phyloP scores from a whole-genome alignment of 2,113 vertebrate genomes.

The Perca schrenkii region DNA sequence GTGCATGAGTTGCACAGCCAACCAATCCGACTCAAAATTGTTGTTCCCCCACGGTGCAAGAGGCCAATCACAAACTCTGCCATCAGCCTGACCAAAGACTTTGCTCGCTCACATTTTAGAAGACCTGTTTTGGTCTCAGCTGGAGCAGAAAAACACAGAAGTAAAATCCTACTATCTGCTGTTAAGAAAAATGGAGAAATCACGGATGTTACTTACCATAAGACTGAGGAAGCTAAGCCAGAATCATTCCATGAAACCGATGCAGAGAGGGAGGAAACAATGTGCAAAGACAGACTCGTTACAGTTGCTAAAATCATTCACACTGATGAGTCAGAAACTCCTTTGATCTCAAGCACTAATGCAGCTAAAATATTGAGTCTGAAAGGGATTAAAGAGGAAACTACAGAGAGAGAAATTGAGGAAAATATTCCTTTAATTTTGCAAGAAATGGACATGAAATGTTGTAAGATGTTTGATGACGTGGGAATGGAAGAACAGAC shows the following conservation, averaged over 20 bases:
- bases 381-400: constrained; percentile 54
- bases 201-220: constrained; percentile 20
- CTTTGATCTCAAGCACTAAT: constrained; percentile 29
- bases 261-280: background rate
- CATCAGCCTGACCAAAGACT: constrained; percentile 77
- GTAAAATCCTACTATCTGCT: constrained; percentile 38
- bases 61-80: constrained; percentile 68
- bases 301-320: constrained; percentile 30
- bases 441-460: constrained; percentile 40
- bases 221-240: constrained; percentile 10
- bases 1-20: constrained; percentile 71
- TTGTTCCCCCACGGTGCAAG: constrained; percentile 71
- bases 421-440: constrained; percentile 44
- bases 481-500: constrained; percentile 63
- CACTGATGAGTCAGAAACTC: constrained; percentile 13
- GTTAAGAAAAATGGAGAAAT: constrained; percentile 34
- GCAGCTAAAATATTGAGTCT: constrained; percentile 27
- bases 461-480: constrained; percentile 11
- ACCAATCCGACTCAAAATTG: constrained; percentile 80
- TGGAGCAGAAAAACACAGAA: constrained; percentile 36
- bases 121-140: constrained; percentile 46
- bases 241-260: constrained; percentile 41
- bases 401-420: constrained; percentile 34
- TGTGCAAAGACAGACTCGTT: constrained; percentile 24
- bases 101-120: constrained; percentile 42